Evolutionary conservation across 2,113 vertebrate genomes (phyloP).

Genomic region (Phoxinus phoxinus): DNA sequence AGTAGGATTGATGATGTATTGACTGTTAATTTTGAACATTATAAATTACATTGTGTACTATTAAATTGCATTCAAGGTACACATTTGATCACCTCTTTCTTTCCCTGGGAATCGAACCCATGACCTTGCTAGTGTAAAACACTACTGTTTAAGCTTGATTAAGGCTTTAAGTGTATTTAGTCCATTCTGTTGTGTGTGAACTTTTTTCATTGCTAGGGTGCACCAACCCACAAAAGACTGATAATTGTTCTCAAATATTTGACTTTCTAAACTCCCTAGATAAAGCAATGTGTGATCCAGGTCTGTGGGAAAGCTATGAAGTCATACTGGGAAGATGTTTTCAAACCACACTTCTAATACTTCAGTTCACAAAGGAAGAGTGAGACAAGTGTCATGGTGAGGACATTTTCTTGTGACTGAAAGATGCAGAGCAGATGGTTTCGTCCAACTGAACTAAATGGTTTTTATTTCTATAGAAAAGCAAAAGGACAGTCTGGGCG

Average conservation of each 20-base stretch:
- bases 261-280: conserved; percentile 14
- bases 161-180: background rate
- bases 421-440: too few relatives aligned
- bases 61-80: background rate
- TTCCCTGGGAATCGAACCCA: background rate
- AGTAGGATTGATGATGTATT: too few relatives aligned
- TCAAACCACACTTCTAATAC: background rate
- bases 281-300: background rate
- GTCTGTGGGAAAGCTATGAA: conserved; percentile 8
- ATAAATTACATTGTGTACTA: too few relatives aligned
- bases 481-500: background rate
- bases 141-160: background rate
- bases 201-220: background rate
- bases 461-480: too few relatives aligned
- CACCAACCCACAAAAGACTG: background rate
- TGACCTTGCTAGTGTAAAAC: background rate
- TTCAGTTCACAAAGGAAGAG: background rate
- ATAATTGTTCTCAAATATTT: conserved; percentile 24
- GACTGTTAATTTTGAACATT: too few relatives aligned
- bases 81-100: background rate
- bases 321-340: background rate
- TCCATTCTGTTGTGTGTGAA: background rate
- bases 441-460: too few relatives aligned
- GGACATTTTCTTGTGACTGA: too few relatives aligned
- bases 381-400: too few relatives aligned